Evolutionary conservation across 2,113 vertebrate species (phyloP).

Genomic region (Corythaixoides concolor): DNA sequence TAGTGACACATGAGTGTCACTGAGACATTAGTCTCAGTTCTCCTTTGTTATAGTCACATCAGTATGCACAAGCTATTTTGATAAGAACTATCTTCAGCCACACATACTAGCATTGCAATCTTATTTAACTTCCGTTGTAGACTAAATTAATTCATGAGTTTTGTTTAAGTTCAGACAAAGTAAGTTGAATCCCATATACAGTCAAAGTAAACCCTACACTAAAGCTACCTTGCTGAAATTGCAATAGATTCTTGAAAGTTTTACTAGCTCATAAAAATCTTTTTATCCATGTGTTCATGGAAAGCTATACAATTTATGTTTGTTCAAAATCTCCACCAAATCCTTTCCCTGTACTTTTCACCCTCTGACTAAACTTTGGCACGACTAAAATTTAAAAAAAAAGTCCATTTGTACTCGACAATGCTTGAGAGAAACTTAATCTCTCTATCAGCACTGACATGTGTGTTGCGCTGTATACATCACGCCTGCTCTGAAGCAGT

Average conservation of each 20-base stretch:
- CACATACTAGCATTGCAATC: background rate
- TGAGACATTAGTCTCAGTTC: background rate
- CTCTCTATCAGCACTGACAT: conserved; percentile 2
- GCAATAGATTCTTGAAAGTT: background rate
- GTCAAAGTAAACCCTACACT: background rate
- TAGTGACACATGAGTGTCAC: fast-evolving
- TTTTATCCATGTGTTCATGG: background rate
- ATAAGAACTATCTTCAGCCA: background rate
- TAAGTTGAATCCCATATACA: background rate
- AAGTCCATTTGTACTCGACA: background rate
- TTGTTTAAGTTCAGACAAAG: background rate
- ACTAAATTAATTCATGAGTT: background rate
- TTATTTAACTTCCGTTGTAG: background rate
- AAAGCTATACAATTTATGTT: background rate
- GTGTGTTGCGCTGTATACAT: background rate
- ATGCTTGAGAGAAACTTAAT: conserved; percentile 20
- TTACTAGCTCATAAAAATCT: background rate
- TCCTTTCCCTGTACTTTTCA: background rate
- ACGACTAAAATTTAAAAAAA: background rate
- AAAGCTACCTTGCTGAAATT: background rate
- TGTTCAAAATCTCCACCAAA: background rate
- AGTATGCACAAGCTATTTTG: background rate
- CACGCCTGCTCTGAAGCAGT: background rate
- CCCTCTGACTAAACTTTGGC: background rate
- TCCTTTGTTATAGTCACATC: background rate